These are phyloP conservation scores for Mechanitis messenoides DNA, from an alignment of 2,888 invertebrate genomes.

Conservation along the genomic window DNA sequence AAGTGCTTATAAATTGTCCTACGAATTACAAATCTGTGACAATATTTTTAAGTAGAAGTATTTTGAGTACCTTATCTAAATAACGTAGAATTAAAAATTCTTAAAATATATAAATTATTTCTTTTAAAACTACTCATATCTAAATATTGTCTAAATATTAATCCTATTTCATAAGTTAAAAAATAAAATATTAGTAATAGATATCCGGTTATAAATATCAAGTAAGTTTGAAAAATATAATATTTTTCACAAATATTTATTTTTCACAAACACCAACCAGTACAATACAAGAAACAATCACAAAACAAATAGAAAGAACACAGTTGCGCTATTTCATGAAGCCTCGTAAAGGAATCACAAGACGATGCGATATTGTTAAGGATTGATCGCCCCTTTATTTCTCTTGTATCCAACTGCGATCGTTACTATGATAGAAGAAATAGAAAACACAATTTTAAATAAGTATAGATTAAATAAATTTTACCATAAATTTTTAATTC, in stretches of 20 bases:
- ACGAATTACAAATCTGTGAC: too few species aligned
- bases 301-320: slow-evolving; percentile 22
- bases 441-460: not conserved
- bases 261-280: not conserved
- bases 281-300: slow-evolving; percentile 21
- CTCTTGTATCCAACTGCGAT: slow-evolving; percentile 21
- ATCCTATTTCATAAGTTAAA: not conserved
- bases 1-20: too few species aligned
- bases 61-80: too few species aligned
- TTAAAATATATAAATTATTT: too few species aligned
- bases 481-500: too few species aligned
- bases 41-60: too few species aligned
- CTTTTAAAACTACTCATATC: too few species aligned
- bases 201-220: too few species aligned
- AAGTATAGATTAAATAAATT: too few species aligned
- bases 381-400: slow-evolving; percentile 28
- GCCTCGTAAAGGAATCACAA: slow-evolving; percentile 30
- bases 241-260: not conserved
- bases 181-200: slow-evolving; percentile 20
- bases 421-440: slow-evolving; percentile 10
- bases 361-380: slow-evolving; percentile 26
- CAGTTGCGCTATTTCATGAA: slow-evolving; percentile 28
- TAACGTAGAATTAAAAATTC: too few species aligned
- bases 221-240: not conserved
- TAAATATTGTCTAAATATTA: too few species aligned